Conservation (phyloP, 1,140 invertebrate species). For the Trichonephila clavipes region DNA sequence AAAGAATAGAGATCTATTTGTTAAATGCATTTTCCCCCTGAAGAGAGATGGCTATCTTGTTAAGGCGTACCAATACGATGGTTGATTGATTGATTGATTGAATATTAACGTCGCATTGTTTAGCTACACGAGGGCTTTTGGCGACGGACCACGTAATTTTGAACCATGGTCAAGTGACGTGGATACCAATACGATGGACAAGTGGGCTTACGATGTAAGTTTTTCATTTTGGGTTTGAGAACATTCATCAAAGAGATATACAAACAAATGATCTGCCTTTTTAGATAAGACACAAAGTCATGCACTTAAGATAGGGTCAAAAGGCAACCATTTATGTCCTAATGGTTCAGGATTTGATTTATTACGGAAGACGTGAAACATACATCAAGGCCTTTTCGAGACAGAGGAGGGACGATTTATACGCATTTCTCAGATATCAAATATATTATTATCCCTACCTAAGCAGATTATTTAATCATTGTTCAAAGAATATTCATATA, state of each 20-base stretch:
- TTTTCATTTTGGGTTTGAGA: not conserved
- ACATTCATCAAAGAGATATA: not conserved
- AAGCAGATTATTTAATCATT: no score
- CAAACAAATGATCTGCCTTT: not conserved
- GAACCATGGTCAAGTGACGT: no score
- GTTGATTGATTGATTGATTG: no score
- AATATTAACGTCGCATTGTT: no score
- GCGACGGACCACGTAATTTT: no score
- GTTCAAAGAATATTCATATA: no score
- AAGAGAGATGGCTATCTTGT: not conserved
- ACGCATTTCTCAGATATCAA: not conserved
- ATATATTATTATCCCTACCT: no score
- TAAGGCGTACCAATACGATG: not conserved
- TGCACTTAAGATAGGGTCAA: not conserved
- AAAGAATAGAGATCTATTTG: not conserved
- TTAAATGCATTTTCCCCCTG: not conserved
- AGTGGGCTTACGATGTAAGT: not conserved
- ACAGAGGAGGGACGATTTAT: not conserved
- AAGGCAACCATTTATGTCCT: not conserved
- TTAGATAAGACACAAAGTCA: not conserved
- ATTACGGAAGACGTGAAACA: not conserved
- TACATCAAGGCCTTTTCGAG: not conserved
- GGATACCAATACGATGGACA: not conserved
- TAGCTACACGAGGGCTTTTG: no score
- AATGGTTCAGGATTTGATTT: constrained; percentile 9